Conservation (phyloP, 1,140 invertebrate genomes). For the Solenopsis fugax region DNA sequence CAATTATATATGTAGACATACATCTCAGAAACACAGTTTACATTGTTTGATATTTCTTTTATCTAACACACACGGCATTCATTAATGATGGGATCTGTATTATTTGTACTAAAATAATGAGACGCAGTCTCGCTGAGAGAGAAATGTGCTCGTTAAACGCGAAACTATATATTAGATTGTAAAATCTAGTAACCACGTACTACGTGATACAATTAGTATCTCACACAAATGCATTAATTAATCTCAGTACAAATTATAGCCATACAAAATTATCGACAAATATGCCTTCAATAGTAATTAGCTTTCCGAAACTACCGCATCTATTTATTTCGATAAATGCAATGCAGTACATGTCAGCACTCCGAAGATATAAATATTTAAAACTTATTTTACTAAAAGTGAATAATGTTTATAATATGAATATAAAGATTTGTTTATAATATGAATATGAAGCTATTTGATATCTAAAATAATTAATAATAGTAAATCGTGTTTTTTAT, state of each 20-base stretch:
- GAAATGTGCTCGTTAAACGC: conserved; percentile 6
- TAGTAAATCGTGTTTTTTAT: too few relatives aligned
- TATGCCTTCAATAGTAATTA: conserved; percentile 65
- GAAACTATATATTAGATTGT: conserved; percentile 38
- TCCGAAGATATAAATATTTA: conserved; percentile 60
- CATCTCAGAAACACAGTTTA: neutral
- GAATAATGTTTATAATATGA: neutral
- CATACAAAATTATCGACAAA: conserved; percentile 66
- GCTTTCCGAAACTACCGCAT: conserved; percentile 58
- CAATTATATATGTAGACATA: neutral
- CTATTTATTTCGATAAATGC: conserved; percentile 63
- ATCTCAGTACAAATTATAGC: conserved; percentile 47
- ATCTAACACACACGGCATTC: neutral
- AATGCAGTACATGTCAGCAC: neutral
- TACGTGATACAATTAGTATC: conserved; percentile 38
- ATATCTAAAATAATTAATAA: too few relatives aligned
- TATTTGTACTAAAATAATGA: conserved; percentile 30
- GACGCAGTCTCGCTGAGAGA: neutral
- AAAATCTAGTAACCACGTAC: conserved; percentile 26
- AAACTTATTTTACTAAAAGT: conserved; percentile 54
- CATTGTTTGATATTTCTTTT: neutral
- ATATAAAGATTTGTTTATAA: neutral
- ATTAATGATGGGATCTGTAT: neutral
- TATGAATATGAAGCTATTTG: neutral
- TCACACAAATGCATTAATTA: conserved; percentile 45